Percentiles rank a stretch among this genome's conserved stretches.
These are phyloP conservation scores for Eupsittula cactorum DNA, from an alignment of 2,113 vertebrate species.

Conservation along the genomic window DNA sequence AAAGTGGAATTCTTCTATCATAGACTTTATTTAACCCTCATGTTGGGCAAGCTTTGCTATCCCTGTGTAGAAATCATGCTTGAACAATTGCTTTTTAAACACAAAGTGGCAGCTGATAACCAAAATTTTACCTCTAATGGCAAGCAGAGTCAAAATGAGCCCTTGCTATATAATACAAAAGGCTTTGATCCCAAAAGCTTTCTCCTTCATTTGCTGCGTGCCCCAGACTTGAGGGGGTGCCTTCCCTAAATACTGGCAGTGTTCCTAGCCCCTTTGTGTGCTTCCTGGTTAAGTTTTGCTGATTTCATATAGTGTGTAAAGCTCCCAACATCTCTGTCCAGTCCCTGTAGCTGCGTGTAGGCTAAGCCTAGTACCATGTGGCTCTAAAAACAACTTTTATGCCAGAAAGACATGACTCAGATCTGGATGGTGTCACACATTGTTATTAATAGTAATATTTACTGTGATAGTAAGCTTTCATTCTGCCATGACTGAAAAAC, in stretches of 20 bases:
- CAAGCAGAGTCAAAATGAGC: neutral
- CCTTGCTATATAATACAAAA: neutral
- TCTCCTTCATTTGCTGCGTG: neutral
- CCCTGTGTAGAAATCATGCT: neutral
- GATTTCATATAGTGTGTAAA: neutral
- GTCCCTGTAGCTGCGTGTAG: neutral
- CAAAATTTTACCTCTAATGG: neutral
- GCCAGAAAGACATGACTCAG: neutral
- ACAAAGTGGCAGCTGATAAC: neutral
- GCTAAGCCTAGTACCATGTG: neutral
- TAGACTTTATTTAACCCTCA: neutral
- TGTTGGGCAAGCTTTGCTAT: neutral
- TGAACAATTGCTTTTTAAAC: neutral
- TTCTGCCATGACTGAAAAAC: neutral
- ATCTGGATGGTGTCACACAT: neutral
- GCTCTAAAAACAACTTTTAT: neutral
- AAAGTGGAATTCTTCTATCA: neutral
- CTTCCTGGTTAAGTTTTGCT: slow-evolving; percentile 5
- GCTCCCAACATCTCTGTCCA: neutral
- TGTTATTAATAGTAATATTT: neutral
- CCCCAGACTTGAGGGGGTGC: neutral
- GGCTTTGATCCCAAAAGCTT: neutral
- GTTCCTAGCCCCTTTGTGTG: neutral
- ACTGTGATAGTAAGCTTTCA: neutral
- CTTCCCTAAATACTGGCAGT: neutral